Percentiles rank a stretch among this genome's conserved stretches.
Conservation (phyloP, 2,797 vertebrate genomes). For the Pelodytes ibericus region DNA sequence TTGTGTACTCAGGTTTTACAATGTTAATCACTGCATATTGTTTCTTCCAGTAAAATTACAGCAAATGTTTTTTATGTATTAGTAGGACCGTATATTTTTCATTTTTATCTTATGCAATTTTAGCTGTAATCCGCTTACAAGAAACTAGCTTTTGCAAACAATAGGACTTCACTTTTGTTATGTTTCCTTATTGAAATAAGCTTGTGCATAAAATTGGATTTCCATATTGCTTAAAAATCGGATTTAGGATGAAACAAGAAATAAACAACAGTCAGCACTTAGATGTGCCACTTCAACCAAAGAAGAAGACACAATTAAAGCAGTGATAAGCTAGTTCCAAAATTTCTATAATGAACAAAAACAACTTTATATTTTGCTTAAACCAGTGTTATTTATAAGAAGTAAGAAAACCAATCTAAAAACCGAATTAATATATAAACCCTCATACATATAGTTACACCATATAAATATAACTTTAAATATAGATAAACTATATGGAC, state of each 20-base stretch:
- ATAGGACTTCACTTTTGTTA: slow-evolving; percentile 40
- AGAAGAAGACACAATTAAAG: slow-evolving; percentile 38
- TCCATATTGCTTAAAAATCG: slow-evolving; percentile 45
- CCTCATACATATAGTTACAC: too few species aligned
- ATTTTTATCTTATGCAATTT: slow-evolving; percentile 22
- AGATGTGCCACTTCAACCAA: slow-evolving; percentile 38
- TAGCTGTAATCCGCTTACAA: slow-evolving; percentile 47
- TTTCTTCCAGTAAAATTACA: neutral
- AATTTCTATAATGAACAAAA: slow-evolving; percentile 18
- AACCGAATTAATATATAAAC: too few species aligned
- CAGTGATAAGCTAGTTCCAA: neutral
- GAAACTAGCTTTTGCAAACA: slow-evolving; percentile 37
- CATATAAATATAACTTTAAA: too few species aligned
- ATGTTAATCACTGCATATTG: neutral
- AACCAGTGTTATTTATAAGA: too few species aligned
- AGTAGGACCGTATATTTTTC: neutral
- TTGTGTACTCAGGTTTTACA: neutral
- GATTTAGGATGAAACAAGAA: slow-evolving; percentile 46
- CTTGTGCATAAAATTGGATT: slow-evolving; percentile 50
- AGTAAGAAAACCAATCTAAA: too few species aligned
- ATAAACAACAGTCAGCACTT: slow-evolving; percentile 42
- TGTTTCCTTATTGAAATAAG: slow-evolving; percentile 46
- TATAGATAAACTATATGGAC: too few species aligned
- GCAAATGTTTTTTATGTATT: neutral
- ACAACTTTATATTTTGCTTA: neutral